Percentiles rank a stretch among this genome's conserved stretches.
These are phyloP conservation scores for Thunnus maccoyii DNA, from an alignment of 2,113 vertebrate genomes.

Conservation along the genomic window DNA sequence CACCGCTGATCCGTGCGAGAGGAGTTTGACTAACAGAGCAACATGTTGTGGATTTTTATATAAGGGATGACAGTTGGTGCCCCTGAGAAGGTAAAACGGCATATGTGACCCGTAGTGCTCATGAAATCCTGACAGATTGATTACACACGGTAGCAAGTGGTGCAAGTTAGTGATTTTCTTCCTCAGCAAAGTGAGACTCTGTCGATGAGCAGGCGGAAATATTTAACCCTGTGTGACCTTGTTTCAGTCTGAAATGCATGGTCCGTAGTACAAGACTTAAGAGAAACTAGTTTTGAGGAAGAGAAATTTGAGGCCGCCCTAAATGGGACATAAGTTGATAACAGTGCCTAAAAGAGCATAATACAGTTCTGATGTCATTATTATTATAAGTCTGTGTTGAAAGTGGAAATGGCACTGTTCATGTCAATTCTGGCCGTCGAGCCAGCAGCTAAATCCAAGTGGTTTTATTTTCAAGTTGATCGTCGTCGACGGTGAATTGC, in stretches of 20 bases:
- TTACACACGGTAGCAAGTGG: slow-evolving; percentile 41
- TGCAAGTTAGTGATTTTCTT: slow-evolving; percentile 47
- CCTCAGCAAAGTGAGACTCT: slow-evolving; percentile 33
- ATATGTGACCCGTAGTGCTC: slow-evolving; percentile 26
- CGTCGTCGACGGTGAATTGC: neutral
- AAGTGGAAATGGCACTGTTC: neutral
- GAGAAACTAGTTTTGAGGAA: slow-evolving; percentile 12
- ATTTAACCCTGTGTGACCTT: slow-evolving; percentile 26
- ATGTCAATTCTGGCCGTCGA: no score
- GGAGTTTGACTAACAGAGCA: slow-evolving; percentile 1
- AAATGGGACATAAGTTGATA: neutral
- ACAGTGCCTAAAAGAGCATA: neutral
- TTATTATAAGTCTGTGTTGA: slow-evolving; percentile 4
- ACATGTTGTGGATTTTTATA: neutral
- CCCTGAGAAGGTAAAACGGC: neutral
- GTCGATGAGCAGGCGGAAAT: slow-evolving; percentile 7
- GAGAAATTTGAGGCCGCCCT: neutral
- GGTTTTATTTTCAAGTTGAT: no score
- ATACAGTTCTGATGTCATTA: neutral
- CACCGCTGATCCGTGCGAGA: neutral
- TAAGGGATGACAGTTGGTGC: slow-evolving; percentile 4
- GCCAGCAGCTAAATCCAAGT: no score
- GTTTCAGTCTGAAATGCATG: neutral
- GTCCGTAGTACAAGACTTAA: neutral
- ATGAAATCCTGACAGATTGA: slow-evolving; percentile 51